These are phyloP conservation scores for Drosophila carrolli DNA, from an alignment of 1,140 invertebrate genomes.

Conservation along the genomic window DNA sequence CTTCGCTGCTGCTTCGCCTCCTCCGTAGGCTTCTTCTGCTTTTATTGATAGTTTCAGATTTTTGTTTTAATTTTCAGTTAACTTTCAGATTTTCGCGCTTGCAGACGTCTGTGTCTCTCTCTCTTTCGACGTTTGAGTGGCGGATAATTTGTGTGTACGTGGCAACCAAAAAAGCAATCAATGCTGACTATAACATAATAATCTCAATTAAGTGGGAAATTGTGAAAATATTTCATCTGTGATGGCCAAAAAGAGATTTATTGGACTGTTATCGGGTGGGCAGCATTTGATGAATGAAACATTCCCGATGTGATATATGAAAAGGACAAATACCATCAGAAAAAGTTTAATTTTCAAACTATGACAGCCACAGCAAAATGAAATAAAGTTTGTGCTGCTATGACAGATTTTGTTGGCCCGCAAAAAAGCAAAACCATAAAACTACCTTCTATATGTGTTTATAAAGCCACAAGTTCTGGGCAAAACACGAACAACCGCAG, in stretches of 20 bases:
- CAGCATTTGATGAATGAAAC: constrained; percentile 11
- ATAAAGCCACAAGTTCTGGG: constrained; percentile 18
- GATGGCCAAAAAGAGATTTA: constrained; percentile 22
- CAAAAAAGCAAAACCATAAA: not conserved
- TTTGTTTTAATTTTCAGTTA: constrained; percentile 83
- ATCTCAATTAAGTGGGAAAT: constrained; percentile 15
- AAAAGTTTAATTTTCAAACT: constrained; percentile 47
- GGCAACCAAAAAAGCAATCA: constrained; percentile 36
- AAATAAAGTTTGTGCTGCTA: constrained; percentile 48
- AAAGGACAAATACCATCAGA: constrained; percentile 18
- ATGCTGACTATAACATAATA: constrained; percentile 3
- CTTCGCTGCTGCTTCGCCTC: constrained; percentile 31
- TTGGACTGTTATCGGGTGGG: constrained; percentile 19
- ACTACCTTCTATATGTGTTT: constrained; percentile 5
- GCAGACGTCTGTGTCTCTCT: constrained; percentile 67
- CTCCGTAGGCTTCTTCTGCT: constrained; percentile 44
- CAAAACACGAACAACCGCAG: constrained; percentile 26
- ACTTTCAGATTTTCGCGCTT: constrained; percentile 84
- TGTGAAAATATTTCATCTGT: constrained; percentile 19
- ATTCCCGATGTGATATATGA: not conserved
- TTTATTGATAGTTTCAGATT: constrained; percentile 79
- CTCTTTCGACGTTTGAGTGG: constrained; percentile 16
- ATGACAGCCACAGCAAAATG: constrained; percentile 27
- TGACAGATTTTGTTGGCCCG: constrained; percentile 44
- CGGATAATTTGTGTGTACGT: constrained; percentile 56